Evolutionary conservation across 2,888 invertebrate genomes (phyloP).

Genomic region (Polydrusus tereticollis): DNA sequence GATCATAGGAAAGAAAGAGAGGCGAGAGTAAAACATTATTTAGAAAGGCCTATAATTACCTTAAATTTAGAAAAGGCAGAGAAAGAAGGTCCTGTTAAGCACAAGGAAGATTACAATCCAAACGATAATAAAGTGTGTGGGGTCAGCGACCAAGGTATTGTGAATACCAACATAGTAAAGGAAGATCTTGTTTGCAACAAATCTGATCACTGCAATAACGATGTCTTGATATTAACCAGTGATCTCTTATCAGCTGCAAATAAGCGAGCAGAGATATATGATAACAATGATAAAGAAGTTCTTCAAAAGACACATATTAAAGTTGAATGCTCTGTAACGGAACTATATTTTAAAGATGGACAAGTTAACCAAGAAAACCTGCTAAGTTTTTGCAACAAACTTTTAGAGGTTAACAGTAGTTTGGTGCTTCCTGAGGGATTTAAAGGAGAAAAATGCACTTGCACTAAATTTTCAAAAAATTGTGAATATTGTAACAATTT

Average conservation of each 20-base stretch:
- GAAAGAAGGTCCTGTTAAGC: not conserved
- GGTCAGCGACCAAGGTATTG: no score
- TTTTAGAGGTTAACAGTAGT: conserved; percentile 25
- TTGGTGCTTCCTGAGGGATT: conserved; percentile 8
- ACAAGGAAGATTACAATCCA: not conserved
- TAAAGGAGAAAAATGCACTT: conserved; percentile 22
- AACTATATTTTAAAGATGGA: not conserved
- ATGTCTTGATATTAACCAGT: no score
- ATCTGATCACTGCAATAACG: no score
- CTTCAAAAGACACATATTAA: not conserved
- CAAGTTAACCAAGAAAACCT: conserved; percentile 5
- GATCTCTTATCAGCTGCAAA: no score
- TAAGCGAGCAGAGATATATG: no score
- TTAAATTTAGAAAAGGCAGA: conserved; percentile 10
- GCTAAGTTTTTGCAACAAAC: conserved; percentile 21
- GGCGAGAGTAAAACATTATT: not conserved
- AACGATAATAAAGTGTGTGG: no score
- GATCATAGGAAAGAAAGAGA: not conserved
- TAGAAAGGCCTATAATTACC: not conserved
- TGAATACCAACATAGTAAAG: no score
- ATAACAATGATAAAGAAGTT: not conserved
- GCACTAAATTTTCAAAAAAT: conserved; percentile 23
- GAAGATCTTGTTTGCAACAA: not conserved
- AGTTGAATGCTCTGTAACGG: not conserved
- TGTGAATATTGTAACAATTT: conserved; percentile 37